phyloP scores from a whole-genome alignment of 2,797 vertebrate species.

The Manis crassicaudata region DNA sequence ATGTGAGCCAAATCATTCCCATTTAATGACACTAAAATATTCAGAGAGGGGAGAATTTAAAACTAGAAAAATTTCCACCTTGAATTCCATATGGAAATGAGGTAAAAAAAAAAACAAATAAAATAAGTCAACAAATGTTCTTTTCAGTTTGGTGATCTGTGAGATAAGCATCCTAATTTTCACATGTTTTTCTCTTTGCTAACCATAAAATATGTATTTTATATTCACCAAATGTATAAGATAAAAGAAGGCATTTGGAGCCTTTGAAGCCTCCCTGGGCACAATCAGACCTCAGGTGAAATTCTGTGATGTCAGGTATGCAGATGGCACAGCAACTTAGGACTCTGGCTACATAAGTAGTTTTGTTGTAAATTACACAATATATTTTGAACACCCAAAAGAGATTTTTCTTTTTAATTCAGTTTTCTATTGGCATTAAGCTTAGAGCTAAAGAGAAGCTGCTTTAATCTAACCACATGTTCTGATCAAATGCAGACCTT shows the following conservation, averaged over 20 bases:
- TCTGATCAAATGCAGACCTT: constrained; percentile 15
- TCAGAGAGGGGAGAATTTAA: constrained; percentile 61
- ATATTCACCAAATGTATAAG: constrained; percentile 48
- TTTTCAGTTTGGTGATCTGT: not conserved
- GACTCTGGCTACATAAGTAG: not conserved
- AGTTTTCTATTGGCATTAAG: constrained; percentile 38
- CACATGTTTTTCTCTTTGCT: constrained; percentile 15
- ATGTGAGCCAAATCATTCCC: constrained; percentile 61
- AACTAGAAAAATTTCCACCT: constrained; percentile 39
- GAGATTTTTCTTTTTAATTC: constrained; percentile 3
- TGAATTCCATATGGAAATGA: constrained; percentile 37
- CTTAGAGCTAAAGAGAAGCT: constrained; percentile 3
- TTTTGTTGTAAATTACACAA: constrained; percentile 1
- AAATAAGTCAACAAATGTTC: not conserved
- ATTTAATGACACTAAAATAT: constrained; percentile 68
- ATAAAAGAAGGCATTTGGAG: constrained; percentile 72
- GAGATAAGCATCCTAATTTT: constrained; percentile 32
- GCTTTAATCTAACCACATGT: constrained; percentile 22
- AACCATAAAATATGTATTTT: constrained; percentile 32
- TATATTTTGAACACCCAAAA: not conserved
- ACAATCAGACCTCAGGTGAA: constrained; percentile 66
- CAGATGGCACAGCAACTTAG: constrained; percentile 8
- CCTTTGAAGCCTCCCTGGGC: constrained; percentile 60
- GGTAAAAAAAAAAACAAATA: constrained; percentile 40
- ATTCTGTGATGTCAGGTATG: constrained; percentile 62